Evolutionary conservation across 2,113 vertebrate species (phyloP).

Genomic region (Caretta caretta): DNA sequence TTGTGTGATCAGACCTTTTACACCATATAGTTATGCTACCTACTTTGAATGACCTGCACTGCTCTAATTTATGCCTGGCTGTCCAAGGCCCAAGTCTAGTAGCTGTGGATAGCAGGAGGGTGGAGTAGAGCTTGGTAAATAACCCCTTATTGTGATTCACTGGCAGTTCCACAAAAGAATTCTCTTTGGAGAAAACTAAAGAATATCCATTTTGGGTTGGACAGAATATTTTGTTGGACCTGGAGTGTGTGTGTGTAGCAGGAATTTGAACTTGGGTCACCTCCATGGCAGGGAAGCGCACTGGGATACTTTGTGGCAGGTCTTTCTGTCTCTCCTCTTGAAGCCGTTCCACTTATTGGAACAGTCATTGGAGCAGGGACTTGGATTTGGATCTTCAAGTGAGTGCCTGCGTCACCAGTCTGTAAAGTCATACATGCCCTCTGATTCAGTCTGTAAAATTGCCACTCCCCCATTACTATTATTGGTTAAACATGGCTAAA

Average conservation of each 20-base stretch:
- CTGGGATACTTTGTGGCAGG: neutral
- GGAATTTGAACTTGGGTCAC: no score
- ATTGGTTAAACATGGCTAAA: neutral
- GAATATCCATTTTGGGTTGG: neutral
- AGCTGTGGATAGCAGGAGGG: neutral
- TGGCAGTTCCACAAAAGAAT: neutral
- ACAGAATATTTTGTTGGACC: neutral
- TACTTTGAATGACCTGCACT: neutral
- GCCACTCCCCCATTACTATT: rapidly evolving
- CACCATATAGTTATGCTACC: neutral
- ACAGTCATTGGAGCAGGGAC: neutral
- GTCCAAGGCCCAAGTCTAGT: neutral
- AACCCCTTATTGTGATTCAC: neutral
- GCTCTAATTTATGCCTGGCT: neutral
- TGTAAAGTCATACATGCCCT: neutral
- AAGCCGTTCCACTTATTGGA: neutral
- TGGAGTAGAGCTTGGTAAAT: neutral
- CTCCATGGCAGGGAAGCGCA: neutral
- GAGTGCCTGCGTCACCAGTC: neutral
- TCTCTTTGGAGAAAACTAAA: neutral
- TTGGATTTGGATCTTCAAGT: neutral
- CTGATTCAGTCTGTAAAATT: neutral
- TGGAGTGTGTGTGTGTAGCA: no score
- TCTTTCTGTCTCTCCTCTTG: neutral
- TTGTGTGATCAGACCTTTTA: neutral